phyloP scores from a whole-genome alignment of 2,113 vertebrate genomes.

The Brachirus orientalis region DNA sequence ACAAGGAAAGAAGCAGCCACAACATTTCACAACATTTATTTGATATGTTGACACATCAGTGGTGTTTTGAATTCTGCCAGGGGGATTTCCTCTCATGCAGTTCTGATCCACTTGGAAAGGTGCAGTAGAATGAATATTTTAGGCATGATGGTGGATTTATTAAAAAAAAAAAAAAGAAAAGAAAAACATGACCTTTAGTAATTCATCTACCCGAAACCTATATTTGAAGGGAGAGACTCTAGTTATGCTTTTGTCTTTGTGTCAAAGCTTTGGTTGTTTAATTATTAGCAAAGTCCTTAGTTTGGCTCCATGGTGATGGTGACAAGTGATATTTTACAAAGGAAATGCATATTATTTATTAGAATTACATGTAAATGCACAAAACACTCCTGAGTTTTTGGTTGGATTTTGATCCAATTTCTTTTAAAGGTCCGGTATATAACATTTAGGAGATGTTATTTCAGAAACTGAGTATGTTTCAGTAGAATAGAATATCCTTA shows the following conservation, averaged over 20 bases:
- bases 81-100: conserved; percentile 50
- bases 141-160: conserved; percentile 34
- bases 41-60: conserved; percentile 73
- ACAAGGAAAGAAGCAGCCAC: conserved; percentile 63
- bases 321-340: not conserved
- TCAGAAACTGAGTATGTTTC: no score
- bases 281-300: conserved; percentile 74
- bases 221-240: conserved; percentile 63
- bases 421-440: no score
- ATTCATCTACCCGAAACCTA: conserved; percentile 65
- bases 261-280: conserved; percentile 67
- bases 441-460: no score
- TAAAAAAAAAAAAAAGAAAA: conserved; percentile 5
- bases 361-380: not conserved
- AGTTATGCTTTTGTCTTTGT: conserved; percentile 53
- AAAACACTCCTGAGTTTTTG: not conserved
- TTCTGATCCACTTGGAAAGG: conserved; percentile 45
- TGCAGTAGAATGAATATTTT: conserved; percentile 33
- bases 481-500: no score
- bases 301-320: conserved; percentile 35
- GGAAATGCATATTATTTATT: not conserved
- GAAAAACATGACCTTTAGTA: conserved; percentile 60
- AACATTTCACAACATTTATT: conserved; percentile 70
- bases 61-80: conserved; percentile 62
- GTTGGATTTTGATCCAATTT: no score